phyloP scores from a whole-genome alignment of 2,888 invertebrate species.

The Andrena hattorfiana region DNA sequence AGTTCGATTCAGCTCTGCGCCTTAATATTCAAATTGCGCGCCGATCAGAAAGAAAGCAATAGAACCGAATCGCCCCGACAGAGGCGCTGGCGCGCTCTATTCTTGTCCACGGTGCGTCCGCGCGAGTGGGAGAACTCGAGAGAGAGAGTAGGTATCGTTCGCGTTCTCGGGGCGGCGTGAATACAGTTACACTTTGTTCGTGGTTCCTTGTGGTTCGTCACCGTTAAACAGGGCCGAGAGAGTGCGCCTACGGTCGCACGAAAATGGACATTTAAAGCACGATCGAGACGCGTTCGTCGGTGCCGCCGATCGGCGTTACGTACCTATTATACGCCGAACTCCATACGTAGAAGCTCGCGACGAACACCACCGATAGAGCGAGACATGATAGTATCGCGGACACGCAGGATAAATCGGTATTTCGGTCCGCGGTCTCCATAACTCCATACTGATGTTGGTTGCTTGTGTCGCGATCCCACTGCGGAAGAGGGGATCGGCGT shows the following conservation, averaged over 20 bases:
- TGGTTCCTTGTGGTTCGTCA: conserved; percentile 61
- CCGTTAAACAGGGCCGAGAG: conserved; percentile 59
- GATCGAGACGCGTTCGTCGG: conserved; percentile 53
- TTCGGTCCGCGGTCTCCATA: conserved; percentile 80
- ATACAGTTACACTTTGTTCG: conserved; percentile 72
- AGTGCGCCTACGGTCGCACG: conserved; percentile 33
- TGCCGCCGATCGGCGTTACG: conserved; percentile 57
- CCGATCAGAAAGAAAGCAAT: conserved; percentile 16
- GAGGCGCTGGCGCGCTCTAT: conserved; percentile 56
- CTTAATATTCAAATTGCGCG: conserved; percentile 40
- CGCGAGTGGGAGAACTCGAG: conserved; percentile 61
- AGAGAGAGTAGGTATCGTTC: conserved; percentile 52
- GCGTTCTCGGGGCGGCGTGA: conserved; percentile 64
- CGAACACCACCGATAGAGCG: conserved; percentile 91
- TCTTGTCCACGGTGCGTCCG: conserved; percentile 52
- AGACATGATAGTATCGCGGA: conserved; percentile 91
- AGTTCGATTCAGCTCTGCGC: not conserved
- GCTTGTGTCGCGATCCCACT: conserved; percentile 74
- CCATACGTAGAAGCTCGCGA: conserved; percentile 96
- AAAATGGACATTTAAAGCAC: conserved; percentile 49
- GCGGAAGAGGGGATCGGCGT: conserved; percentile 70
- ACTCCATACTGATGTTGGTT: conserved; percentile 81
- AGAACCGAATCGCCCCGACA: conserved; percentile 35
- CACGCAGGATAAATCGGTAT: conserved; percentile 85
- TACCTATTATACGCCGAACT: conserved; percentile 91